Percentiles rank a stretch among this genome's conserved stretches.
Conservation (phyloP, 2,888 invertebrate genomes). For the Erpobdella octoculata region DNA sequence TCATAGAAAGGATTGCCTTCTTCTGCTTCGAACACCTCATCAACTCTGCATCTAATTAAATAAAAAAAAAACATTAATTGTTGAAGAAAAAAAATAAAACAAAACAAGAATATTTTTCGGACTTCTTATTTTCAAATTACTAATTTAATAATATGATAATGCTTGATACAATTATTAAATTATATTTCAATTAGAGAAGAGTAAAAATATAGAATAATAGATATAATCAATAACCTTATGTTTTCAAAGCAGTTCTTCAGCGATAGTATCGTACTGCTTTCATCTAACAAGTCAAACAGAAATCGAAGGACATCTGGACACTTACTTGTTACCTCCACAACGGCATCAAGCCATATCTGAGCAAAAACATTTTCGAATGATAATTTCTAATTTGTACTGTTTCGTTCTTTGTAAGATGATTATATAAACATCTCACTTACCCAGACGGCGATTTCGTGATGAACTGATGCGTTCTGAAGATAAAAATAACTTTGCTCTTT, state of each 20-base stretch:
- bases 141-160: no score
- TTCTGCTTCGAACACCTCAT: slow-evolving; percentile 18
- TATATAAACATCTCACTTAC: background rate
- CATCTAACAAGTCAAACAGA: background rate
- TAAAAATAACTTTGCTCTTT: background rate
- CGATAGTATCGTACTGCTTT: no score
- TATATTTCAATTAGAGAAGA: no score
- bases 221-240: no score
- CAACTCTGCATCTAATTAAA: background rate
- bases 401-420: background rate
- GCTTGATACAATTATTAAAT: no score
- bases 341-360: background rate
- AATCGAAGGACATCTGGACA: background rate
- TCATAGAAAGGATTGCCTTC: slow-evolving; percentile 25
- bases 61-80: no score
- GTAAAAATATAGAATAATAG: no score
- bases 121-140: no score
- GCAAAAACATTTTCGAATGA: background rate
- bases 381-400: background rate
- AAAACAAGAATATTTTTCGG: no score
- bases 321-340: background rate
- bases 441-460: background rate
- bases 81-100: no score
- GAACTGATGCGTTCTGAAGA: background rate
- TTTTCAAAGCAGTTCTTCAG: no score